Conservation (phyloP, 2,888 invertebrate species). For the Petrophora chlorosata region DNA sequence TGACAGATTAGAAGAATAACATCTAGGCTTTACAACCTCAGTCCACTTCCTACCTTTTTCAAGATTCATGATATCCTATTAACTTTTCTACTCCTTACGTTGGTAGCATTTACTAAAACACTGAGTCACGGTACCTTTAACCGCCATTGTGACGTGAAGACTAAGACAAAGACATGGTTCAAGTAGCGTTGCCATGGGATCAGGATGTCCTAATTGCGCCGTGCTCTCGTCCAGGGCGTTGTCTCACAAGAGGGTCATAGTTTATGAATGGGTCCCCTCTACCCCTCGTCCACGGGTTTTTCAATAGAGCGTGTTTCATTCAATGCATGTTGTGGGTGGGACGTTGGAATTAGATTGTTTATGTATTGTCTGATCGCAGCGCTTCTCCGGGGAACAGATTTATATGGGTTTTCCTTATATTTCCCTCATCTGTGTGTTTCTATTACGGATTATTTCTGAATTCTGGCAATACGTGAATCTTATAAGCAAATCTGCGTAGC, state of each 20-base stretch:
- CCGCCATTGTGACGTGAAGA: conserved; percentile 5
- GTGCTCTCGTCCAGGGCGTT: conserved; percentile 9
- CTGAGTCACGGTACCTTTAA: not conserved
- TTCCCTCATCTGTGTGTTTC: too few species aligned
- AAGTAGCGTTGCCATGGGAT: conserved; percentile 15
- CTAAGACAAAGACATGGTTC: conserved; percentile 12
- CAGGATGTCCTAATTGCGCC: conserved; percentile 7
- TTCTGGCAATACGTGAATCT: too few species aligned
- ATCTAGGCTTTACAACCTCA: too few species aligned
- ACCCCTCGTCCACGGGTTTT: not conserved
- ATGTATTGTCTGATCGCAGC: not conserved
- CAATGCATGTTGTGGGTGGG: conserved; percentile 5
- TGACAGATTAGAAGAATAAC: too few species aligned
- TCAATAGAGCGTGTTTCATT: conserved; percentile 6
- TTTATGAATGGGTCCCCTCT: conserved; percentile 10
- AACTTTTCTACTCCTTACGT: too few species aligned
- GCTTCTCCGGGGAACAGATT: not conserved
- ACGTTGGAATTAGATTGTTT: not conserved
- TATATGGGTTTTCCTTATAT: not conserved
- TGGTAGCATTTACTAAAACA: not conserved
- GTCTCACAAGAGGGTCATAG: conserved; percentile 16
- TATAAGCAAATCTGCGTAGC: too few species aligned
- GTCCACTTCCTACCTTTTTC: too few species aligned
- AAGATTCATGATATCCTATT: too few species aligned
- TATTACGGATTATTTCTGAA: too few species aligned